A percentile compares a stretch with the other conserved stretches of the same genome.
Conservation (phyloP, 2,797 vertebrate species). For the Sarcophilus harrisii region DNA sequence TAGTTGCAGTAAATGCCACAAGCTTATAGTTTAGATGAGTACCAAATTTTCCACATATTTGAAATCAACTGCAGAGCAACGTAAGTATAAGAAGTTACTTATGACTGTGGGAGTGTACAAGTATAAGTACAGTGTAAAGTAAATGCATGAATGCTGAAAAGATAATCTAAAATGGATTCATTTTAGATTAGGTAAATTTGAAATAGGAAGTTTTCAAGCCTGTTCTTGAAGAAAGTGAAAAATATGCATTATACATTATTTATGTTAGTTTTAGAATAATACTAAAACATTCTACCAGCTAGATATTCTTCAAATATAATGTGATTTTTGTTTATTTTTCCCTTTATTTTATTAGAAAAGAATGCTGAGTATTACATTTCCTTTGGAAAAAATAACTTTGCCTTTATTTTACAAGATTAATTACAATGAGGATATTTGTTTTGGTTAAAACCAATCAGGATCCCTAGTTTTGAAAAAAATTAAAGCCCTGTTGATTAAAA, state of each 20-base stretch:
- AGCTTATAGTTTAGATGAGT: neutral
- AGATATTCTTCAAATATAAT: neutral
- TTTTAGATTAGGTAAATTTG: slow-evolving; percentile 23
- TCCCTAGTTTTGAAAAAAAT: neutral
- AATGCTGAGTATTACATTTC: neutral
- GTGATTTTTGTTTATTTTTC: neutral
- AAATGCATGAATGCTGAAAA: neutral
- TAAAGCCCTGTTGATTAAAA: neutral
- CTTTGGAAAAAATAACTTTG: neutral
- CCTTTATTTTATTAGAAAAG: neutral
- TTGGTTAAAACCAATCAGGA: neutral
- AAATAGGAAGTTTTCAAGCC: slow-evolving; percentile 40
- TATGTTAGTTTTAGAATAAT: neutral
- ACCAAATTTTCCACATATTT: neutral
- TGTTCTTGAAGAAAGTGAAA: slow-evolving; percentile 9
- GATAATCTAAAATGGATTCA: neutral
- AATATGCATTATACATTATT: neutral
- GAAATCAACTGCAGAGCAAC: neutral
- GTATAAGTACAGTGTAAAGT: neutral
- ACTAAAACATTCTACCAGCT: neutral
- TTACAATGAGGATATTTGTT: neutral
- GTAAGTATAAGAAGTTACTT: slow-evolving; percentile 27
- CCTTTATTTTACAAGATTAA: neutral
- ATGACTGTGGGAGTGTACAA: slow-evolving; percentile 38
- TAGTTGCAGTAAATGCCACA: slow-evolving; percentile 12